Percentiles rank a stretch among this genome's conserved stretches.
These are phyloP conservation scores for Anableps anableps DNA, from an alignment of 2,797 vertebrate genomes.

Conservation along the genomic window DNA sequence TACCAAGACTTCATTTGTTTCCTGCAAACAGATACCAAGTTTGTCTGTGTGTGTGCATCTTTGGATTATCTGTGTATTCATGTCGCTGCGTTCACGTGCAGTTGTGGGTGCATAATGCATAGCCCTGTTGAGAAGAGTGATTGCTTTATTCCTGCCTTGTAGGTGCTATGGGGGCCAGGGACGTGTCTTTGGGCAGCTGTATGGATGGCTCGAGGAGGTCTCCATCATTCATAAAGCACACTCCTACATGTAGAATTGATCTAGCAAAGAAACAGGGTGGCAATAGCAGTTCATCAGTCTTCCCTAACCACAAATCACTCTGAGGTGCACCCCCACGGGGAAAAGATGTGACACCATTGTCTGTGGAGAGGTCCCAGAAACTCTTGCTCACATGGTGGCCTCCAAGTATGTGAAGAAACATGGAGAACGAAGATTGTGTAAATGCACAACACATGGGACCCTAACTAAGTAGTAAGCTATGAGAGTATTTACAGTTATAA, in stretches of 20 bases:
- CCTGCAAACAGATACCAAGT: slow-evolving; percentile 28
- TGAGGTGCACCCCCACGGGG: slow-evolving; percentile 64
- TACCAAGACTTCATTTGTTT: slow-evolving; percentile 14
- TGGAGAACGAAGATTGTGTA: background rate
- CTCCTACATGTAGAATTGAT: slow-evolving; percentile 83
- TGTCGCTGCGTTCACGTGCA: slow-evolving; percentile 58
- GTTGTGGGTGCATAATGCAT: slow-evolving; percentile 73
- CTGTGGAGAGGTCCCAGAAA: slow-evolving; percentile 62
- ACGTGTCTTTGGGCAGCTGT: slow-evolving; percentile 80
- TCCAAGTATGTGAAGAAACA: slow-evolving; percentile 48
- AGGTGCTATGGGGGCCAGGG: slow-evolving; percentile 73
- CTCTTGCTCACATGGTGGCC: slow-evolving; percentile 52
- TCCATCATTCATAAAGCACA: slow-evolving; percentile 84
- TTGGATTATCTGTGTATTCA: slow-evolving; percentile 71
- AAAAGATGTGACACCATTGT: slow-evolving; percentile 76
- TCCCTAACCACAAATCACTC: slow-evolving; percentile 78
- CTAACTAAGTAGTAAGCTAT: background rate
- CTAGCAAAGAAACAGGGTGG: slow-evolving; percentile 81
- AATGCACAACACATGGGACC: slow-evolving; percentile 14
- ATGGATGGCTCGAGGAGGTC: slow-evolving; percentile 82
- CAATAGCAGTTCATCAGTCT: slow-evolving; percentile 83
- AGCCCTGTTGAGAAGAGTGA: slow-evolving; percentile 77
- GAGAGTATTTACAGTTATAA: background rate
- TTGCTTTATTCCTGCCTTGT: slow-evolving; percentile 79
- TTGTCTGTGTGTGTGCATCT: slow-evolving; percentile 31